Percentiles rank a stretch among this genome's conserved stretches.
phyloP scores from a whole-genome alignment of 2,797 vertebrate genomes.

The Melanogrammus aeglefinus region DNA sequence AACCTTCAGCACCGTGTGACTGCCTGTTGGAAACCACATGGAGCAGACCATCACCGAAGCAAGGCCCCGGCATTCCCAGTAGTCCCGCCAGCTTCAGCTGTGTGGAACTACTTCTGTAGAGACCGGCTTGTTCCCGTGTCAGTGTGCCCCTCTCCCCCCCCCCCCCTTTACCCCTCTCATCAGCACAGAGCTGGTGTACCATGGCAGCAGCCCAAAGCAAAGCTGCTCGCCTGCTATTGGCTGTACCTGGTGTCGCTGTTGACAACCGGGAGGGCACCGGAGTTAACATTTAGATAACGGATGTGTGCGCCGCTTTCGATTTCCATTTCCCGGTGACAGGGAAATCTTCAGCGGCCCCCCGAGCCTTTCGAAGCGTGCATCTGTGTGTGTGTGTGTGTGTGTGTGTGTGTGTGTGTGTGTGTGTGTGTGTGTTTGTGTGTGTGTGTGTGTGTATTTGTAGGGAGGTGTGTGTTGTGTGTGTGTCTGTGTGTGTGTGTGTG shows the following conservation, averaged over 20 bases:
- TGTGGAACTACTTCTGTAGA: background rate
- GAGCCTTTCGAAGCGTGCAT: conserved; percentile 28
- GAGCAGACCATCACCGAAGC: background rate
- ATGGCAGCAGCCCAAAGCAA: conserved; percentile 59
- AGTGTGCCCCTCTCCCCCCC: conserved; percentile 28
- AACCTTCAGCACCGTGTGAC: too few species aligned
- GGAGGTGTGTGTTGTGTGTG: background rate
- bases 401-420: background rate
- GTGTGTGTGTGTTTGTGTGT: background rate
- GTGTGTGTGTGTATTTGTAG: background rate
- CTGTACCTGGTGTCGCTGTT: conserved; percentile 64
- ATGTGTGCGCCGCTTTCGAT: conserved; percentile 74
- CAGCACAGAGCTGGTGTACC: conserved; percentile 21
- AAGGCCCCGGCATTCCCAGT: background rate
- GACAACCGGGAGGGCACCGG: conserved; percentile 73
- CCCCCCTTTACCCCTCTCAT: conserved; percentile 14
- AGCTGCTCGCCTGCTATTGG: conserved; percentile 56
- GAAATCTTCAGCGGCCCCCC: conserved; percentile 53
- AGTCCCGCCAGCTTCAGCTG: background rate
- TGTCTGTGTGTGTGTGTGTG: too few species aligned
- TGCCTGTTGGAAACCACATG: background rate
- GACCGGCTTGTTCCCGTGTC: background rate
- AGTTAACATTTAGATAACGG: conserved; percentile 82
- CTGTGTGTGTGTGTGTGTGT: background rate
- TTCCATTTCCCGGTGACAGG: conserved; percentile 72